These are phyloP conservation scores for Sturmia bella DNA, from an alignment of 2,888 invertebrate species.

Conservation along the genomic window DNA sequence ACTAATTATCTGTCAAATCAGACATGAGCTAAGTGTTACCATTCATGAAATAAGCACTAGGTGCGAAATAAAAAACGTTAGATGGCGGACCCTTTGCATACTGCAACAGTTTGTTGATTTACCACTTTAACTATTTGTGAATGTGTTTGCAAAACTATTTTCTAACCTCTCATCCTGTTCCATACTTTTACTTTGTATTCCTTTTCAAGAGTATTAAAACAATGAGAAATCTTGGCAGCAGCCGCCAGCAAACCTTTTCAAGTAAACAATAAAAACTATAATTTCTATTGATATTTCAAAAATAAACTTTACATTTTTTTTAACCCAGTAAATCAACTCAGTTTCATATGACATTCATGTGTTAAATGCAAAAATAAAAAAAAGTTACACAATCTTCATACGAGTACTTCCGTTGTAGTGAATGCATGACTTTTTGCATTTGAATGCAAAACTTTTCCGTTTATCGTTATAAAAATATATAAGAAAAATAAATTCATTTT, in stretches of 20 bases:
- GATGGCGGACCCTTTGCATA: too few relatives aligned
- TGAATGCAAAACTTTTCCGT: slow-evolving; percentile 52
- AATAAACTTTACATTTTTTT: slow-evolving; percentile 65
- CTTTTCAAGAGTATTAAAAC: slow-evolving; percentile 23
- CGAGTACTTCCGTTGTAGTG: slow-evolving; percentile 49
- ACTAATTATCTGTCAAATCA: too few relatives aligned
- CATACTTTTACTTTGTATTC: slow-evolving; percentile 69
- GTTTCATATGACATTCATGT: slow-evolving; percentile 16
- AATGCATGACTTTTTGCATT: slow-evolving; percentile 47
- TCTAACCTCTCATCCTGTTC: slow-evolving; percentile 3
- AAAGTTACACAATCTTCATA: slow-evolving; percentile 1
- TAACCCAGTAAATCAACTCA: slow-evolving; percentile 42
- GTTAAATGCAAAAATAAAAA: not conserved
- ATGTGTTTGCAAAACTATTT: slow-evolving; percentile 71
- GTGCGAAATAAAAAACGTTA: too few relatives aligned
- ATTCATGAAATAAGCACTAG: too few relatives aligned
- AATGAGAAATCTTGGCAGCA: slow-evolving; percentile 70
- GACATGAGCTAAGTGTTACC: too few relatives aligned
- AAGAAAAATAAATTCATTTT: slow-evolving; percentile 54
- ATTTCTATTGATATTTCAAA: slow-evolving; percentile 68
- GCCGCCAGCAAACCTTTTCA: slow-evolving; percentile 54
- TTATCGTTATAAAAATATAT: slow-evolving; percentile 50
- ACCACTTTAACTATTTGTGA: slow-evolving; percentile 78
- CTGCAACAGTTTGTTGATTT: slow-evolving; percentile 59
- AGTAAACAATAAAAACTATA: slow-evolving; percentile 65